A percentile compares a stretch with the other conserved stretches of the same genome.
phyloP scores from a whole-genome alignment of 1,140 invertebrate species.

The Polypedilum vanderplanki region DNA sequence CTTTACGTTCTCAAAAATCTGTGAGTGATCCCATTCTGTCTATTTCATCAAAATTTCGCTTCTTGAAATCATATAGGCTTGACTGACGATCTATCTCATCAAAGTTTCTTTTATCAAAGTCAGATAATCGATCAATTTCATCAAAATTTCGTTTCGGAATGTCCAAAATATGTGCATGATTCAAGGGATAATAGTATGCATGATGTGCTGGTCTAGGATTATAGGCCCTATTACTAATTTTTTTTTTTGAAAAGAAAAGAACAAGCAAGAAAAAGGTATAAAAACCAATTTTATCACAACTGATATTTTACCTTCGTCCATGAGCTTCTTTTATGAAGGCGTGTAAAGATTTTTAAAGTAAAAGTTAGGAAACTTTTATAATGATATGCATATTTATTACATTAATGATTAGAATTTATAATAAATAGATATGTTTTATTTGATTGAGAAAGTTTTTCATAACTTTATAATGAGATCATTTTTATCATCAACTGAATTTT shows the following conservation, averaged over 20 bases:
- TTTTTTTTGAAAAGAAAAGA: background rate
- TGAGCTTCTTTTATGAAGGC: too few species aligned
- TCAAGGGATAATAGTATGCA: background rate
- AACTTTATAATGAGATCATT: background rate
- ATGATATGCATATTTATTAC: background rate
- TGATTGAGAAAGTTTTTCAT: too few species aligned
- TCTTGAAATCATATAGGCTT: background rate
- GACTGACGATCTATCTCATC: background rate
- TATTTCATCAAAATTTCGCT: conserved; percentile 16
- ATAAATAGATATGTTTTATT: background rate
- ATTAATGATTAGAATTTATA: background rate
- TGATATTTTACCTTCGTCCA: too few species aligned
- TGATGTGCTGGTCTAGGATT: background rate
- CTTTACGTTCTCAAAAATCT: background rate
- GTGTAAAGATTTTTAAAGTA: too few species aligned
- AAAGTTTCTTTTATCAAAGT: conserved; percentile 7
- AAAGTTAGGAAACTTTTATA: background rate
- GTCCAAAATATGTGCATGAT: background rate
- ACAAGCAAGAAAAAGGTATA: background rate
- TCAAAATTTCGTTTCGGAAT: conserved; percentile 6
- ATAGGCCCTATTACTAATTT: background rate
- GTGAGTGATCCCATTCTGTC: background rate
- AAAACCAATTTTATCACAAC: too few species aligned
- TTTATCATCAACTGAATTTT: background rate
- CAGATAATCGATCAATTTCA: conserved; percentile 3